These are phyloP conservation scores for Choloepus hoffmanni DNA, from an alignment of 2,113 vertebrate species.

Conservation along the genomic window DNA sequence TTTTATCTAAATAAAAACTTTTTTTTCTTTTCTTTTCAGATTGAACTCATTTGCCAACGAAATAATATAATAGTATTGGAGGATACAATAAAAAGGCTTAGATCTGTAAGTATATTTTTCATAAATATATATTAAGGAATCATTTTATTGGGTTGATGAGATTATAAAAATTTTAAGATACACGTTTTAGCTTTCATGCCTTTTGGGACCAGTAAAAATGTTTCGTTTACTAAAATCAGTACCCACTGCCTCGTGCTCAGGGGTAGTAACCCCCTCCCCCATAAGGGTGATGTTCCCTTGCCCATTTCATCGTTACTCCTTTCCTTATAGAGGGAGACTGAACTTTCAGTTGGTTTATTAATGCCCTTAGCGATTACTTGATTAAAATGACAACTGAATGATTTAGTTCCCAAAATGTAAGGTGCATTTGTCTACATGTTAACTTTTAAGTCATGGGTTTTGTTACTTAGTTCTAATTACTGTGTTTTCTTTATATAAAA, in stretches of 20 bases:
- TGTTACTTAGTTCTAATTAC: neutral
- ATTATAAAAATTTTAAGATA: neutral
- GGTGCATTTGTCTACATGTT: constrained; percentile 31
- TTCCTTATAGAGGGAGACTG: neutral
- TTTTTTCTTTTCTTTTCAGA: constrained; percentile 77
- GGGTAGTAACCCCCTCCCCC: neutral
- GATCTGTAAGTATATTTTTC: constrained; percentile 84
- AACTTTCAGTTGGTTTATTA: constrained; percentile 31
- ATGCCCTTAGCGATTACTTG: constrained; percentile 8
- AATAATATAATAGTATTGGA: constrained; percentile 85
- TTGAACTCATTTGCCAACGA: constrained; percentile 83
- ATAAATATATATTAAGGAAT: constrained; percentile 14
- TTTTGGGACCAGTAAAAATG: neutral
- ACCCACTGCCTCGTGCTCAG: neutral
- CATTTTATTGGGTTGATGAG: constrained; percentile 30
- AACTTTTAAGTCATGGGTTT: constrained; percentile 39
- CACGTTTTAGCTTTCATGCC: neutral
- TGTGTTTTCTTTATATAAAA: constrained; percentile 38
- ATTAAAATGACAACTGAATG: constrained; percentile 50
- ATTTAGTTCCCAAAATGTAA: constrained; percentile 50
- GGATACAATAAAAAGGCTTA: constrained; percentile 81
- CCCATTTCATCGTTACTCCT: neutral
- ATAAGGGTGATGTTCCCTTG: neutral
- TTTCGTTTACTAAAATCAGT: constrained; percentile 4
- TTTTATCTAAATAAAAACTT: constrained; percentile 47